These are phyloP conservation scores for Barbus barbus DNA, from an alignment of 2,113 vertebrate genomes.

Conservation along the genomic window DNA sequence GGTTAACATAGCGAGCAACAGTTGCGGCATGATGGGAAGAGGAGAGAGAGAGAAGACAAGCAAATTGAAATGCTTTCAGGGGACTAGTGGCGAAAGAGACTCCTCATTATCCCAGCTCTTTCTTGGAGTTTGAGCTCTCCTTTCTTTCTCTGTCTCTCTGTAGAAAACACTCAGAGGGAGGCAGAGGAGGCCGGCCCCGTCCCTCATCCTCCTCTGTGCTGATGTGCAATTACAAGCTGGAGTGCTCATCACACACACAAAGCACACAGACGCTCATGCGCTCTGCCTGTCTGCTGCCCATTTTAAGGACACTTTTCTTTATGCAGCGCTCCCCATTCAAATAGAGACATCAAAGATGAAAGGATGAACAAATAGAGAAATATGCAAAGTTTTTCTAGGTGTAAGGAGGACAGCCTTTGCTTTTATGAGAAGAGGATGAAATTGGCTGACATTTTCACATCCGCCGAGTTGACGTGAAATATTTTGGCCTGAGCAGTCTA, in stretches of 20 bases:
- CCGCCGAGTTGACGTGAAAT: constrained; percentile 12
- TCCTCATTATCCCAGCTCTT: constrained; percentile 35
- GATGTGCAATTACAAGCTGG: constrained; percentile 51
- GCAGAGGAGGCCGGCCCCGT: constrained; percentile 21
- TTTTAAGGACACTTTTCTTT: constrained; percentile 44
- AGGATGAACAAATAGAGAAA: constrained; percentile 19
- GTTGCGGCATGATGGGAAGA: neutral
- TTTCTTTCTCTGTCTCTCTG: neutral
- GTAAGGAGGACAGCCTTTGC: constrained; percentile 10
- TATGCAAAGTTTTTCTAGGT: neutral
- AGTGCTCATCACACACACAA: constrained; percentile 45
- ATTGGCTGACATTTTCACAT: constrained; percentile 32
- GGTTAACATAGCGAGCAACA: constrained; percentile 26
- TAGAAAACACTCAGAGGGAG: neutral
- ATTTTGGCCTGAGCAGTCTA: neutral
- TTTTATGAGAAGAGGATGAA: constrained; percentile 1
- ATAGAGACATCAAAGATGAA: constrained; percentile 48
- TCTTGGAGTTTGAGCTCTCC: constrained; percentile 22
- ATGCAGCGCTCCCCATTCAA: neutral
- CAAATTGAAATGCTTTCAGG: constrained; percentile 1
- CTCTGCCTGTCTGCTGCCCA: constrained; percentile 30
- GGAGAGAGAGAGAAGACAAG: neutral
- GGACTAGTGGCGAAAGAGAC: constrained; percentile 30
- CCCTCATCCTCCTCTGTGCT: constrained; percentile 22
- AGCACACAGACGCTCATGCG: constrained; percentile 21